Conservation (phyloP, 2,113 vertebrate species). For the Sardina pilchardus region DNA sequence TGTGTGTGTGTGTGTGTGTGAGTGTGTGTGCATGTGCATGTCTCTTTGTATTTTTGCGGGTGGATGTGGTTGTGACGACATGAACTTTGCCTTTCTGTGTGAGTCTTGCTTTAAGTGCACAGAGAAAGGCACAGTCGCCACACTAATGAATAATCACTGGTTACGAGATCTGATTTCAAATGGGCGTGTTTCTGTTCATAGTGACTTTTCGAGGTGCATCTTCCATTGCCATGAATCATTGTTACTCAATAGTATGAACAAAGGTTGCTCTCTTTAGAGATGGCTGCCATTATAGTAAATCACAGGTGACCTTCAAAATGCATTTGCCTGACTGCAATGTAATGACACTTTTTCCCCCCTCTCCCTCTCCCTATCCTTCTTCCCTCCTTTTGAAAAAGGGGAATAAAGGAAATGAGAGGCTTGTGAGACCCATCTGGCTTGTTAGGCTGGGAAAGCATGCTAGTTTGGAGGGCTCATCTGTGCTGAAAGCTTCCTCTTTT, state of each 20-base stretch:
- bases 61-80: too few relatives aligned
- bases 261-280: neutral
- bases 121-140: neutral
- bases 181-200: neutral
- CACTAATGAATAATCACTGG: constrained; percentile 14
- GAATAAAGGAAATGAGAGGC: neutral
- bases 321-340: neutral
- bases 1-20: neutral
- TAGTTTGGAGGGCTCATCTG: neutral
- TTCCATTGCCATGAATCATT: neutral
- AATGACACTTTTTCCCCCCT: neutral
- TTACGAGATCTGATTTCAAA: neutral
- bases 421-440: neutral
- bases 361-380: neutral
- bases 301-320: neutral
- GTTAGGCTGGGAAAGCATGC: neutral
- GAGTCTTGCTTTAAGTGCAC: neutral
- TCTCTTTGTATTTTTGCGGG: too few relatives aligned
- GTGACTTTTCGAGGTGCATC: neutral
- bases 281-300: neutral
- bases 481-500: neutral
- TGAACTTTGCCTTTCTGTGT: too few relatives aligned
- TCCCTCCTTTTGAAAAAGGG: neutral
- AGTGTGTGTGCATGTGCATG: neutral
- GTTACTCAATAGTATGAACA: neutral